Percentiles rank a stretch among this genome's conserved stretches.
Conservation (phyloP, 2,888 invertebrate species). For the Zaprionus bogoriensis region DNA sequence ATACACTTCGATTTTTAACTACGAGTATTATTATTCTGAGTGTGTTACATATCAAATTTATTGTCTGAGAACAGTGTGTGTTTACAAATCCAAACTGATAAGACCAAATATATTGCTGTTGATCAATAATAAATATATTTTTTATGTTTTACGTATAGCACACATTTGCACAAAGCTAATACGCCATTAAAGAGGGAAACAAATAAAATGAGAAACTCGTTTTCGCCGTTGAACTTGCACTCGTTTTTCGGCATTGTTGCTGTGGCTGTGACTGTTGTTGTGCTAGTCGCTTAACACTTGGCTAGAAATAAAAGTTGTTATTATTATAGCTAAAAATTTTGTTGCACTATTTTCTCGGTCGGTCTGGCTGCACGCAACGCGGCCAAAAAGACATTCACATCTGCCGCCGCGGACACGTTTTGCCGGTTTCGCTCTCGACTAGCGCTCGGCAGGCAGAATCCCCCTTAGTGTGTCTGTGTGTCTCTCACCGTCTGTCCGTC, state of each 20-base stretch:
- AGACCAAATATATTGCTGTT: too few relatives aligned
- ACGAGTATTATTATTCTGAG: too few relatives aligned
- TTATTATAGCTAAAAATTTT: slow-evolving; percentile 15
- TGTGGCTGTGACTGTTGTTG: slow-evolving; percentile 26
- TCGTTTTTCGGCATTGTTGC: slow-evolving; percentile 50
- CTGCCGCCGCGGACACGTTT: slow-evolving; percentile 61
- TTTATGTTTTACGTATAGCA: too few relatives aligned
- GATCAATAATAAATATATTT: too few relatives aligned
- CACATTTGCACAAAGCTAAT: too few relatives aligned
- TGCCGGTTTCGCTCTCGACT: slow-evolving; percentile 60
- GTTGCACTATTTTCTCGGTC: slow-evolving; percentile 41
- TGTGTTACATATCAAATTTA: too few relatives aligned
- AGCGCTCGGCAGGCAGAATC: too few relatives aligned
- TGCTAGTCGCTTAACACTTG: slow-evolving; percentile 46
- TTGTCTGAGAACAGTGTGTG: too few relatives aligned
- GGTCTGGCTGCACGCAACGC: slow-evolving; percentile 62
- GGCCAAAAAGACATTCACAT: slow-evolving; percentile 44
- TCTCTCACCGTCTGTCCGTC: slow-evolving; percentile 15
- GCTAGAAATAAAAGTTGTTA: slow-evolving; percentile 59
- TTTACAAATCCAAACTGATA: too few relatives aligned
- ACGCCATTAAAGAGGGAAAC: slow-evolving; percentile 6
- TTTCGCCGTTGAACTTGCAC: slow-evolving; percentile 73
- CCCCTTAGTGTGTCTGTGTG: too few relatives aligned
- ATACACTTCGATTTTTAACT: too few relatives aligned
- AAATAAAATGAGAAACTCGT: slow-evolving; percentile 61